Conservation (phyloP, 2,888 invertebrate species). For the Chaetogeoica ovagalla region DNA sequence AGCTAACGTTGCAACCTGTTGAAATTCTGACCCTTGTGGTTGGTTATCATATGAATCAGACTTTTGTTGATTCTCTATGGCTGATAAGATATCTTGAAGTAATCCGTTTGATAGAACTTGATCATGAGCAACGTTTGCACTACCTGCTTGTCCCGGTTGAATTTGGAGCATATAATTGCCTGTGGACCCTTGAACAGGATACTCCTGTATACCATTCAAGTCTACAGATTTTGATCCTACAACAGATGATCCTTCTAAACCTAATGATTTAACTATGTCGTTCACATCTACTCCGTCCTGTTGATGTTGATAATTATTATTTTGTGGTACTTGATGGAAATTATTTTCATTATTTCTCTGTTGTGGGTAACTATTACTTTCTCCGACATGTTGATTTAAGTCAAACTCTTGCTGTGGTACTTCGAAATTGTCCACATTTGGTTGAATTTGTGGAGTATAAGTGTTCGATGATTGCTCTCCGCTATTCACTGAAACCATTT, state of each 20-base stretch:
- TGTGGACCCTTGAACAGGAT: slow-evolving; percentile 62
- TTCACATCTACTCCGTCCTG: slow-evolving; percentile 54
- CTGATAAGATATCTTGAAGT: slow-evolving; percentile 77
- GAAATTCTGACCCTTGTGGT: slow-evolving; percentile 50
- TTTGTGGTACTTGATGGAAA: neutral
- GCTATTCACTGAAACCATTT: slow-evolving; percentile 22
- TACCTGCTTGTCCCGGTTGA: slow-evolving; percentile 63
- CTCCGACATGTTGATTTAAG: slow-evolving; percentile 15
- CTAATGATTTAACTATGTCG: slow-evolving; percentile 56
- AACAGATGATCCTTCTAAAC: slow-evolving; percentile 56
- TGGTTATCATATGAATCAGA: slow-evolving; percentile 44
- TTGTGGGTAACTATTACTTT: slow-evolving; percentile 8
- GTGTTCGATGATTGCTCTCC: neutral
- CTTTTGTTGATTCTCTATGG: slow-evolving; percentile 69
- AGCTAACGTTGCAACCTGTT: slow-evolving; percentile 55
- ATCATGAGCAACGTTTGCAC: slow-evolving; percentile 67
- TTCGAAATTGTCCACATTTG: slow-evolving; percentile 15
- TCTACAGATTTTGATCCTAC: slow-evolving; percentile 56
- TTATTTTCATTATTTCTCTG: neutral
- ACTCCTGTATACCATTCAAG: slow-evolving; percentile 46
- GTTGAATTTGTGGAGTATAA: slow-evolving; percentile 8
- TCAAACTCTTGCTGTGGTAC: slow-evolving; percentile 35
- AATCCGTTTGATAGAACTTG: slow-evolving; percentile 78
- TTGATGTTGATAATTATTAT: slow-evolving; percentile 34
- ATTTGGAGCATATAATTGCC: slow-evolving; percentile 77